phyloP scores from a whole-genome alignment of 2,888 invertebrate species.

The Gymnoscelis rufifasciata region DNA sequence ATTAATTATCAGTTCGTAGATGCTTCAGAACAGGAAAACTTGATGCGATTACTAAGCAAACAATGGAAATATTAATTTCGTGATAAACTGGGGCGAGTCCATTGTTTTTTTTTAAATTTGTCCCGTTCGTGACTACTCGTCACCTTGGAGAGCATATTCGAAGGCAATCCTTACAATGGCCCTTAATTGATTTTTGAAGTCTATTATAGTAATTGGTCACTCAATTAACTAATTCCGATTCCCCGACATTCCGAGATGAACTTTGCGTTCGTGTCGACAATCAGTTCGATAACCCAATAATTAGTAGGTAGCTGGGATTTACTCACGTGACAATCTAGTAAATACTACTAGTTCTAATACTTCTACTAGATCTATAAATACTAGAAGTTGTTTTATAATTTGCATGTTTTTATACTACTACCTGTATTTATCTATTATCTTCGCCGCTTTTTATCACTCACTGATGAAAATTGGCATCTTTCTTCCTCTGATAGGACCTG shows the following conservation, averaged over 20 bases:
- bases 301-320: no score
- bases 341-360: no score
- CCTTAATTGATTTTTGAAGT: slow-evolving; percentile 17
- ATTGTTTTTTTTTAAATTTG: slow-evolving; percentile 7
- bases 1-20: no score
- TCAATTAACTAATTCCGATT: slow-evolving; percentile 4
- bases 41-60: neutral
- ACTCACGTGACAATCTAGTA: no score
- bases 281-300: slow-evolving; percentile 10
- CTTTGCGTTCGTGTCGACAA: slow-evolving; percentile 9
- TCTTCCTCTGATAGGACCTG: no score
- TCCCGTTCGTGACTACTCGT: slow-evolving; percentile 17
- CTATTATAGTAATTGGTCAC: slow-evolving; percentile 16
- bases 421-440: no score
- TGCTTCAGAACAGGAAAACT: no score
- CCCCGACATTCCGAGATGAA: slow-evolving; percentile 10
- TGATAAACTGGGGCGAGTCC: slow-evolving; percentile 8
- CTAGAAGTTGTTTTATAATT: no score
- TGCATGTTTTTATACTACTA: no score
- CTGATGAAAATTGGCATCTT: no score
- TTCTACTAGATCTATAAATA: no score
- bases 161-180: slow-evolving; percentile 15
- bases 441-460: no score
- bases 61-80: slow-evolving; percentile 2
- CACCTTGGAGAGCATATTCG: slow-evolving; percentile 10